A percentile compares a stretch with the other conserved stretches of the same genome.
Conservation (phyloP, 2,797 vertebrate genomes). For the Parauchenoglanis ngamensis region DNA sequence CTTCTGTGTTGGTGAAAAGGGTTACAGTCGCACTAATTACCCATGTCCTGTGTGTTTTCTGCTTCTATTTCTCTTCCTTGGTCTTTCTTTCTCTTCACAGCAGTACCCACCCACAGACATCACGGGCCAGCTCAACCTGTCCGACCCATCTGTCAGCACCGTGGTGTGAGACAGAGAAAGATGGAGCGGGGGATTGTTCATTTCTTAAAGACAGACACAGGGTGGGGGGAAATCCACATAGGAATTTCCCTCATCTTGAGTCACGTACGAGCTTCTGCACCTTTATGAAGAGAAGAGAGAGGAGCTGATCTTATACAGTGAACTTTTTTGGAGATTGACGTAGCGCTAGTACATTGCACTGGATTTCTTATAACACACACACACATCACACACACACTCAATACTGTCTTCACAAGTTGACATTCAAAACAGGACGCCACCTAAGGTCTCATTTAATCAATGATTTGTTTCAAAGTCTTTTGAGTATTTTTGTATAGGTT, state of each 20-base stretch:
- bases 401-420: conserved; percentile 18
- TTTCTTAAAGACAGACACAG: conserved; percentile 44
- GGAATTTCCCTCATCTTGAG: conserved; percentile 29
- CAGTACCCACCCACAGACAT: conserved; percentile 98
- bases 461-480: conserved; percentile 19
- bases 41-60: conserved; percentile 45
- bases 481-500: conserved; percentile 33
- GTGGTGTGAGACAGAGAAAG: conserved; percentile 81
- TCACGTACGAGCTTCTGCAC: conserved; percentile 53
- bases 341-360: conserved; percentile 61
- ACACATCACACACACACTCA: conserved; percentile 29
- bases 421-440: conserved; percentile 35
- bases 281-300: conserved; percentile 49
- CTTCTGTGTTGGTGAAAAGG: neutral
- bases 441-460: conserved; percentile 27
- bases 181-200: conserved; percentile 43
- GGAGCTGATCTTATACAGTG: conserved; percentile 46
- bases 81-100: conserved; percentile 80
- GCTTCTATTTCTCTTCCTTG: conserved; percentile 52
- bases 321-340: conserved; percentile 57
- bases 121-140: conserved; percentile 98
- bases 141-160: conserved; percentile 99
- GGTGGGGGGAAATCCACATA: conserved; percentile 31
- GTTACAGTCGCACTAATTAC: conserved; percentile 27
- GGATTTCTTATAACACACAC: conserved; percentile 50